phyloP scores from a whole-genome alignment of 2,888 invertebrate species.

The Leptinotarsa tumamoca region DNA sequence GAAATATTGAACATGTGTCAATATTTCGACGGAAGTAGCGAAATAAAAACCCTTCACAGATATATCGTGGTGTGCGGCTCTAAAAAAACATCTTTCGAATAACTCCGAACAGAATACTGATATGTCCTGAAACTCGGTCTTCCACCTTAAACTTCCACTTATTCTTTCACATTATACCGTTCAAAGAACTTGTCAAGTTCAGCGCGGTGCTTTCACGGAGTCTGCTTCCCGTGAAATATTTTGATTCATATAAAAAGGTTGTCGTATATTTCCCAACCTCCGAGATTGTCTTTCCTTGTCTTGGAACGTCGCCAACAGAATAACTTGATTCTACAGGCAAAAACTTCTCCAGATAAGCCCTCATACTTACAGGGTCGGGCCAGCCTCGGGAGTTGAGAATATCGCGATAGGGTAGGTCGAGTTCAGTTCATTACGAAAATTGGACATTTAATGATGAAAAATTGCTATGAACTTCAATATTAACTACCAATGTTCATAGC shows the following conservation, averaged over 20 bases:
- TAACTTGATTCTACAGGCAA: constrained; percentile 21
- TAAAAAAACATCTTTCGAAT: background rate
- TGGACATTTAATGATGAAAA: too few species aligned
- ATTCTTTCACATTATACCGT: constrained; percentile 10
- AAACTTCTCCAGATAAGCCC: constrained; percentile 16
- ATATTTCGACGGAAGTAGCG: background rate
- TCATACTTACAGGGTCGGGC: constrained; percentile 12
- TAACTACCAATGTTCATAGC: too few species aligned
- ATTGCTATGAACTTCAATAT: too few species aligned
- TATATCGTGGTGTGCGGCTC: background rate
- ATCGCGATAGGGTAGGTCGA: too few species aligned
- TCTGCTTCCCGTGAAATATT: constrained; percentile 20
- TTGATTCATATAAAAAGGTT: constrained; percentile 25
- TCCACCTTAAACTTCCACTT: constrained; percentile 5
- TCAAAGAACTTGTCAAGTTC: constrained; percentile 19
- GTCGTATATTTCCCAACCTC: constrained; percentile 24
- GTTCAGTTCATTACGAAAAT: too few species aligned
- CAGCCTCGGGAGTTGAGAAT: background rate
- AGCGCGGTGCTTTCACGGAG: constrained; percentile 14
- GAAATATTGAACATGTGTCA: too few species aligned
- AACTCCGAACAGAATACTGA: constrained; percentile 9
- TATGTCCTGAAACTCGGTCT: constrained; percentile 8
- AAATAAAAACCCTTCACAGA: background rate
- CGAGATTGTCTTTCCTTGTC: constrained; percentile 22
- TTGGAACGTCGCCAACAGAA: constrained; percentile 24